Base-by-base conservation (phyloP, 92 coral and sea anemone genomes). In the Epizoanthus rinbou region DNA sequence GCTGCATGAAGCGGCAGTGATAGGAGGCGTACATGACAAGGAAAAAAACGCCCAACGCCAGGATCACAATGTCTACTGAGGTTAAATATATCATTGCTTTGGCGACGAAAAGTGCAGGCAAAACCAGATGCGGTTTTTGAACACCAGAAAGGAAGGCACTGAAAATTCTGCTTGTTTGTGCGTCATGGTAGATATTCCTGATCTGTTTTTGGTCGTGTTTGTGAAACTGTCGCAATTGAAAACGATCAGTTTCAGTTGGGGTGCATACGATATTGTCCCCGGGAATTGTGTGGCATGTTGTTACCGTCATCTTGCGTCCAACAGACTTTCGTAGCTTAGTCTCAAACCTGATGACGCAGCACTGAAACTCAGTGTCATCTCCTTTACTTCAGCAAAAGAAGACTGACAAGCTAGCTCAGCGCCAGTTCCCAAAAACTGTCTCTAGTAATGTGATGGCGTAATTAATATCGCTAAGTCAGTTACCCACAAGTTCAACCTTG, bases 111-210 rank as follows among this genome's bases (percentile, higher is more conserved):
- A 89, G 71, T 13, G 85, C 80, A 52, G 89, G 92, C n/a, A 86
- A 23, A 66, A 69, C 78, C 6, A 89, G 63, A 53, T 73, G 84
- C 9, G 87, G 81, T 31, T 85, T 89, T 19, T 76, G 69, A 19
- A 89, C 68, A 41, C 92, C 92, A 69, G 82, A 74, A 19, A 85
- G 35, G 73, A 89, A 89, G 10, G 92, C 92, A 18, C 89, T 73
- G 60, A 81, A 85, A 54, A 89, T 86, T 19, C 87, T 73, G 84
- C 89, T 89, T 47, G 84, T 53, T n/a, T 89, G 92, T 21, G 92
- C 92, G 24, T 85, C 87, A 23, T 74, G 81, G 70, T 89, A 89
- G 4, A 89, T 81, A 19, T 59, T 59, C 41, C 81, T 80, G 18
- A 89, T 64, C 6, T 68, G 71, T 35, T 85, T 59, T 45, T 69